Conservation (phyloP, 53 echinoderm and acorn worm genomes). For the Crossaster papposus region DNA sequence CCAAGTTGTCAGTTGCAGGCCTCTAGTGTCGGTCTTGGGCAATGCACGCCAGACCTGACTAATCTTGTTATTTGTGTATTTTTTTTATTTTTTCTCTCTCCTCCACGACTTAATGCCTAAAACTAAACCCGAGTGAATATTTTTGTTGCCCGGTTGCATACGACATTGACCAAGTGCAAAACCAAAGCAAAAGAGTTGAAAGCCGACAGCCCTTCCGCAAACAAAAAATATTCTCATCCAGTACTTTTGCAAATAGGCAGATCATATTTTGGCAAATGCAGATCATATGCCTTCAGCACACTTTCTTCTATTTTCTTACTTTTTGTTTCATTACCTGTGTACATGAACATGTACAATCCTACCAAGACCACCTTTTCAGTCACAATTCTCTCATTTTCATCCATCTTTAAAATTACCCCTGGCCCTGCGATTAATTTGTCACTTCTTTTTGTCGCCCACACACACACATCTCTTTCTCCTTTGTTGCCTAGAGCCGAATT, state of each 20-base stretch:
- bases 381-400: neutral
- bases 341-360: neutral
- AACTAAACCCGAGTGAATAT: neutral
- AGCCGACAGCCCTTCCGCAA: neutral
- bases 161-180: neutral
- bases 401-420: neutral
- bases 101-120: neutral
- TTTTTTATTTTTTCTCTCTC: neutral
- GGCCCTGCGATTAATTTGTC: neutral
- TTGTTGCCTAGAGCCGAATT: neutral
- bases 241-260: neutral
- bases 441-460: neutral
- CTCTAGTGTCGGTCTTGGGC: neutral
- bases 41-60: neutral
- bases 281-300: neutral
- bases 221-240: neutral
- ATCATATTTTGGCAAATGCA: neutral
- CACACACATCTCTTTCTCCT: neutral
- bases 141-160: neutral
- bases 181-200: neutral
- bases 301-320: neutral
- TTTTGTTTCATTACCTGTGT: neutral
- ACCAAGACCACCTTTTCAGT: neutral
- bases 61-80: conserved; percentile 16
- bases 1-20: conserved; percentile 19